Evolutionary conservation across 2,113 vertebrate species (phyloP), one percentile per base, ranked within the genome.

Genomic region (Polypterus bichir): DNA sequence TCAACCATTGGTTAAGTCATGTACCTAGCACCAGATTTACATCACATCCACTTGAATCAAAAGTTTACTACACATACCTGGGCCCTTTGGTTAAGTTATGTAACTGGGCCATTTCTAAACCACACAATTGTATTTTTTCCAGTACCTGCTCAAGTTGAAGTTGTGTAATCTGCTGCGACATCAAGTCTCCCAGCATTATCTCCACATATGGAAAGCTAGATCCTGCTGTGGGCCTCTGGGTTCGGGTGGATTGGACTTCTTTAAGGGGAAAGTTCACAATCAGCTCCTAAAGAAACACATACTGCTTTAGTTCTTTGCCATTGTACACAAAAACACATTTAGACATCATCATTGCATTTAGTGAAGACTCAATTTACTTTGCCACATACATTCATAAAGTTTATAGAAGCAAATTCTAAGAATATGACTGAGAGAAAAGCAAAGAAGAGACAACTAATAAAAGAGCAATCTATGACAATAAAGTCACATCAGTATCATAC

Each of bases 141-240:
- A 54, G 5, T 27, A 97, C 95, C 91, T 97, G 95, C 65, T 97
- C 92, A 55, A 97, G 83, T 70, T 97, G 95, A 58, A 98, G 86
- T 76, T 98, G 95, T 56, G 87, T 90, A 74, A 93, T 82, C 27
- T 83, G 77, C 71, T 90, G 93, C 45, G 88, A 81, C 8, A 87
- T 83, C 71, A 92, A 69, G 62, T 96, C 89, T 27, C 95, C 94
- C 67, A 97, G 71, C 1, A 81, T 80, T 59, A 98, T 88, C 74
- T 98, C 93, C 66, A 97, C 93, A 0, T 98, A 98, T 1, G 95
- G 95, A 59, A 76, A 95, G 76, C 94, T 94, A 71, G 91, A 92
- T 46, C 88, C 90, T 0, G 90, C 83, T 0, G 87, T 87, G 0
- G 92, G 92, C 55, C 90, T 83, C 76, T 91, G 93, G 1, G 96